Conservation (phyloP, 2,113 vertebrate genomes). For the Proteles cristata region DNA sequence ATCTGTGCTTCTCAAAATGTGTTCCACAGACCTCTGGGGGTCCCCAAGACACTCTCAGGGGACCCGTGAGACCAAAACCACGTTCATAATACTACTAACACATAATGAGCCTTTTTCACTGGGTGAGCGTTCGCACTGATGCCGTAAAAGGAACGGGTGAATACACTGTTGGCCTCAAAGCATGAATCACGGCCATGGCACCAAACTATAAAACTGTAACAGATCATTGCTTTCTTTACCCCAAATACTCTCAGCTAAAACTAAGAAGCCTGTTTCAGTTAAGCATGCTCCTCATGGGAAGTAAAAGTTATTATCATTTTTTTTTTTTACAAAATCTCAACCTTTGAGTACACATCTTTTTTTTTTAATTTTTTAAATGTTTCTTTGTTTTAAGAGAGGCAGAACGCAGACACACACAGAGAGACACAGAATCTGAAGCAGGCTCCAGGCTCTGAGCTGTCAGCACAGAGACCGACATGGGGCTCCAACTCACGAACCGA, state of each 20-base stretch:
- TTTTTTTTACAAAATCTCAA: neutral
- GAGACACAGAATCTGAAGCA: too few relatives aligned
- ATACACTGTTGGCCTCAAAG: too few relatives aligned
- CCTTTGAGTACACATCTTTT: neutral
- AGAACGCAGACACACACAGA: too few relatives aligned
- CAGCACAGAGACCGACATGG: too few relatives aligned
- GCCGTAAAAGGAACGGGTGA: neutral
- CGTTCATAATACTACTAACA: neutral
- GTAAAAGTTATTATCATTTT: neutral
- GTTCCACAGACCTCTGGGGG: neutral
- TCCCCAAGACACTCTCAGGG: neutral
- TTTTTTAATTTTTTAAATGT: too few relatives aligned
- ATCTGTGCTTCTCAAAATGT: neutral
- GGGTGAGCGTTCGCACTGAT: neutral
- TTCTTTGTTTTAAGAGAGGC: too few relatives aligned
- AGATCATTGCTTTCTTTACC: fast-evolving
- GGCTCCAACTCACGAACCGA: too few relatives aligned
- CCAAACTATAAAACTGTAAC: fast-evolving
- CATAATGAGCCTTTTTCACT: neutral
- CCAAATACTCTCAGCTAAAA: neutral
- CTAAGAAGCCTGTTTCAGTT: neutral
- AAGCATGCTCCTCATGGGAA: neutral
- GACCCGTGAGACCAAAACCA: neutral
- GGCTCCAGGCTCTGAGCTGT: too few relatives aligned
- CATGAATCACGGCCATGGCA: neutral